Evolutionary conservation across 2,797 vertebrate genomes (phyloP).

Genomic region (Gymnodraco acuticeps): DNA sequence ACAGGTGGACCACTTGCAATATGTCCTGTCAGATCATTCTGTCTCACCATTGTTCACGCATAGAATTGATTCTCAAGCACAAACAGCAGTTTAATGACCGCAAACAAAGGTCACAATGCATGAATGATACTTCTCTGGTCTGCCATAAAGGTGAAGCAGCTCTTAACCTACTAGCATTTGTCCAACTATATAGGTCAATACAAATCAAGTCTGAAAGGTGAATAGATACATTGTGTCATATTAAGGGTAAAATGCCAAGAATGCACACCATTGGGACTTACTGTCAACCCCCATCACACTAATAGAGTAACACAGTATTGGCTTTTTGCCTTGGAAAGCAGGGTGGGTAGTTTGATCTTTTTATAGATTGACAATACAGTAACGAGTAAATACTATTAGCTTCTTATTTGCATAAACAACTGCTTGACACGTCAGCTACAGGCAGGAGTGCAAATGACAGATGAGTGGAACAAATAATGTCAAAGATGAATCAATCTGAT

Average conservation of each 20-base stretch:
- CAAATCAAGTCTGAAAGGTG: conserved; percentile 59
- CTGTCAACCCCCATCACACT: conserved; percentile 67
- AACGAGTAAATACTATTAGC: conserved; percentile 55
- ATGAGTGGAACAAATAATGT: conserved; percentile 53
- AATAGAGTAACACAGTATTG: conserved; percentile 62
- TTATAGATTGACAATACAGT: conserved; percentile 27
- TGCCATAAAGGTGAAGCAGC: conserved; percentile 51
- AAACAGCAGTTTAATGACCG: conserved; percentile 27
- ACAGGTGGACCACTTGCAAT: neutral
- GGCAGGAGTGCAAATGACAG: conserved; percentile 47
- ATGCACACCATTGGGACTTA: conserved; percentile 61
- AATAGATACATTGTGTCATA: conserved; percentile 65
- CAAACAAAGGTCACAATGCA: conserved; percentile 56
- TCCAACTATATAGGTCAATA: conserved; percentile 71
- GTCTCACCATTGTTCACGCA: neutral
- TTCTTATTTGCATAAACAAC: conserved; percentile 56
- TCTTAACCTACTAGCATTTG: conserved; percentile 67
- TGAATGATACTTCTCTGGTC: conserved; percentile 38
- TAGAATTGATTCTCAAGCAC: conserved; percentile 12
- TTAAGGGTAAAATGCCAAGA: conserved; percentile 74
- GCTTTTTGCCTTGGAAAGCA: conserved; percentile 49
- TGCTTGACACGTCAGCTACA: conserved; percentile 45
- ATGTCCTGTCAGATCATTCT: neutral
- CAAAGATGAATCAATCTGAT: conserved; percentile 63
- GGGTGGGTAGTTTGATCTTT: conserved; percentile 30